Percentiles rank a stretch among this genome's conserved stretches.
phyloP scores from a whole-genome alignment of 2,797 vertebrate genomes.

The Schizopygopsis pylzovi region DNA sequence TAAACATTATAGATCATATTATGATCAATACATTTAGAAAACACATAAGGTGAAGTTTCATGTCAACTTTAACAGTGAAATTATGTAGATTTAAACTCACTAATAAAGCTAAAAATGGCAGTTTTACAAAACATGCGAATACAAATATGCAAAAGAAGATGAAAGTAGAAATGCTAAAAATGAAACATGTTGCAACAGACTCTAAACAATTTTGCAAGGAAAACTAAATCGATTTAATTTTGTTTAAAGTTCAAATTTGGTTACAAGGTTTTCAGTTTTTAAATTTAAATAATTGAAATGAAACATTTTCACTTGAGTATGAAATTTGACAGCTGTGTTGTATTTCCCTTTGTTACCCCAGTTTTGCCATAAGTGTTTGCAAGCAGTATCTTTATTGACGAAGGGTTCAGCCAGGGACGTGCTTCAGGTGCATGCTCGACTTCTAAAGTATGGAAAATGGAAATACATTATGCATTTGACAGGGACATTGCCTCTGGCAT shows the following conservation, averaged over 20 bases:
- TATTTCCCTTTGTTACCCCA: neutral
- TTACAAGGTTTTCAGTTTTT: neutral
- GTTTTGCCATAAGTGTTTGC: neutral
- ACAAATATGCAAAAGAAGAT: neutral
- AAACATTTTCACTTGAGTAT: neutral
- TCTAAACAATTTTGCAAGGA: neutral
- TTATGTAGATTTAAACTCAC: too few relatives aligned
- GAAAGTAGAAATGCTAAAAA: too few relatives aligned
- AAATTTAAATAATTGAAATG: neutral
- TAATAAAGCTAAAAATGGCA: too few relatives aligned
- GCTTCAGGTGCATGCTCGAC: neutral
- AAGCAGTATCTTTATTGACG: neutral
- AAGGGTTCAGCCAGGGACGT: neutral
- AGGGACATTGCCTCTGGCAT: slow-evolving; percentile 36
- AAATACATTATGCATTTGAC: slow-evolving; percentile 51
- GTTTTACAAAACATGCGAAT: neutral
- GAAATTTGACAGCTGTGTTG: neutral
- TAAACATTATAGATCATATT: neutral
- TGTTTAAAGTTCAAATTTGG: neutral
- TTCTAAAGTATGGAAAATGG: slow-evolving; percentile 18
- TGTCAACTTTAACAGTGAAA: too few relatives aligned
- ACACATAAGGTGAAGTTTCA: too few relatives aligned
- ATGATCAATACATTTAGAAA: neutral
- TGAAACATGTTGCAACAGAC: neutral
- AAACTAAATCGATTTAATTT: too few relatives aligned